A percentile compares a stretch with the other conserved stretches of the same genome.
Evolutionary conservation across 2,113 vertebrate genomes (phyloP).

Genomic region (Neodon shergylaensis): DNA sequence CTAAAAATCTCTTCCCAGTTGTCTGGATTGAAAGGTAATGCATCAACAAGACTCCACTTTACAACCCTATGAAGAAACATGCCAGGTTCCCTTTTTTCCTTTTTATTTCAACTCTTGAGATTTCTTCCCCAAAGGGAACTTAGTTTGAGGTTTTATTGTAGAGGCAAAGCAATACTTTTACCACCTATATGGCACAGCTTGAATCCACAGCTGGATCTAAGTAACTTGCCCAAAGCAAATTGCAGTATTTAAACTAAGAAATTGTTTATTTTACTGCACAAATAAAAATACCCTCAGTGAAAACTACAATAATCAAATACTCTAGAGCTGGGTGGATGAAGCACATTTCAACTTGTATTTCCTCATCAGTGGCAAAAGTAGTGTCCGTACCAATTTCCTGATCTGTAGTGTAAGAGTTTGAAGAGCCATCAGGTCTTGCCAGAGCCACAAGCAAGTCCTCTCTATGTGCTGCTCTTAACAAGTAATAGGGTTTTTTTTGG

Average conservation of each 20-base stretch:
- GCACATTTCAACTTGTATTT: slow-evolving; percentile 31
- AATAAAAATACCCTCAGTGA: background rate
- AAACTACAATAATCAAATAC: background rate
- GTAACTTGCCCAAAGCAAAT: background rate
- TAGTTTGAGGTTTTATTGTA: background rate
- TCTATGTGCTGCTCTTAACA: slow-evolving; percentile 17
- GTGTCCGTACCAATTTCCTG: slow-evolving; percentile 1
- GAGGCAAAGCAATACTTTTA: background rate
- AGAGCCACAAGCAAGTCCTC: background rate
- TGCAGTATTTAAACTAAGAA: background rate
- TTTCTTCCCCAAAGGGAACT: background rate
- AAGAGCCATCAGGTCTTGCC: slow-evolving; percentile 24
- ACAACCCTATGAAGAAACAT: background rate
- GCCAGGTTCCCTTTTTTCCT: background rate
- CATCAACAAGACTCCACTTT: background rate
- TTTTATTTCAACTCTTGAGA: background rate
- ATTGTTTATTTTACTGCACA: background rate
- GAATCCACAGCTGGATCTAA: slow-evolving; percentile 19
- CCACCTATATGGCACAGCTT: background rate
- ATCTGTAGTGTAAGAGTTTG: background rate
- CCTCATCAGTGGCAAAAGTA: background rate
- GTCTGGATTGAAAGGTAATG: background rate
- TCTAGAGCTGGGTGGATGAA: background rate
- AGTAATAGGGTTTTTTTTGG: slow-evolving; percentile 14
- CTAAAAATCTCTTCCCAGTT: background rate